A percentile compares a stretch with the other conserved stretches of the same genome.
Conservation (phyloP, 2,797 vertebrate species). For the Steatocranus sp. region DNA sequence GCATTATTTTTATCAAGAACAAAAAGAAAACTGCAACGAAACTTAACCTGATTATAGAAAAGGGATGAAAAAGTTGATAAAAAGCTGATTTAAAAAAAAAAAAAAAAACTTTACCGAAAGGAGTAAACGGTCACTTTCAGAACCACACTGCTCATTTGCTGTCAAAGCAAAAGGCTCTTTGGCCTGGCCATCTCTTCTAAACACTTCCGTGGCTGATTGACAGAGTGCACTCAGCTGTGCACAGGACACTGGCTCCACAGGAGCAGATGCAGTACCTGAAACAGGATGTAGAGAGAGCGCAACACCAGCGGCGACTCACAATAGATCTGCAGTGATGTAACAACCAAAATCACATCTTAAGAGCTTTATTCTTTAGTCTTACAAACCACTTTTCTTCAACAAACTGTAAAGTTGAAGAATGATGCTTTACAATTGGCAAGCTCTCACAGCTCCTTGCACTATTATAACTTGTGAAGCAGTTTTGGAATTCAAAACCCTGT, state of each 20-base stretch:
- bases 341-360: not conserved
- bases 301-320: not conserved
- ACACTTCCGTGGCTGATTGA: not conserved
- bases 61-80: not conserved
- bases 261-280: not conserved
- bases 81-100: not conserved
- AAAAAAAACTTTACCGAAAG: not conserved
- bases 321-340: not conserved
- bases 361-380: not conserved
- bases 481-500: not conserved
- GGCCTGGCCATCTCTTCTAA: not conserved
- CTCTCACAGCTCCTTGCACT: too few species aligned
- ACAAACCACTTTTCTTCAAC: not conserved
- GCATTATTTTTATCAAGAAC: not conserved
- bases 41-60: not conserved
- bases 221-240: not conserved
- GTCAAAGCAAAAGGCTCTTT: not conserved
- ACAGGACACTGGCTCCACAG: not conserved
- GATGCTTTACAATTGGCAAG: not conserved
- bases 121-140: not conserved
- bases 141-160: not conserved
- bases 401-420: not conserved
- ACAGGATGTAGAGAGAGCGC: not conserved
- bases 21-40: fast-evolving
- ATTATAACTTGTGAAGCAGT: not conserved